These are phyloP conservation scores for Heliconius hewitsoni DNA, from an alignment of 1,140 invertebrate genomes.

Conservation along the genomic window DNA sequence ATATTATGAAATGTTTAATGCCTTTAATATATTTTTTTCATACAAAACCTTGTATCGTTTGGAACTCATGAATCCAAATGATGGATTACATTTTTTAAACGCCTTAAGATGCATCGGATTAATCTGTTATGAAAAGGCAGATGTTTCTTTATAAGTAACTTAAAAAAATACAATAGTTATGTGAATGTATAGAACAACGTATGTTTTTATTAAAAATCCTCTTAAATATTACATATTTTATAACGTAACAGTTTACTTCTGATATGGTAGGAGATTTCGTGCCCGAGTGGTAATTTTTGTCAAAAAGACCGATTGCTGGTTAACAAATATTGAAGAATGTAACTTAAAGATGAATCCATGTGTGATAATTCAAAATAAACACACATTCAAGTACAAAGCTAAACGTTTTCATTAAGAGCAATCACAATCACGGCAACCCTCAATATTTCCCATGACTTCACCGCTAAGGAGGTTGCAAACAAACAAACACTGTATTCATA, in stretches of 20 bases:
- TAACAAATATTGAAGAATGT: background rate
- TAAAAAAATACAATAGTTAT: constrained; percentile 11
- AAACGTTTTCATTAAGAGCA: constrained; percentile 33
- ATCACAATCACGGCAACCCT: constrained; percentile 50
- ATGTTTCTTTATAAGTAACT: constrained; percentile 39
- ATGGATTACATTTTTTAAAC: constrained; percentile 42
- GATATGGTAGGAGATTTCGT: background rate
- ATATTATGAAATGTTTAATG: background rate
- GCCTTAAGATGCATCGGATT: constrained; percentile 42
- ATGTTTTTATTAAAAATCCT: constrained; percentile 11
- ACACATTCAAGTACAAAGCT: background rate
- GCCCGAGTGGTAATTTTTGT: background rate
- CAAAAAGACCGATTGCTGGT: background rate
- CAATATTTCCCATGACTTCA: constrained; percentile 47
- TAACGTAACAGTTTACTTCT: background rate
- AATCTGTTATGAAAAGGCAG: constrained; percentile 46
- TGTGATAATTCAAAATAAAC: constrained; percentile 10
- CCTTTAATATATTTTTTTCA: constrained; percentile 6
- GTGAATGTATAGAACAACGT: background rate
- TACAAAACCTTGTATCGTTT: constrained; percentile 22
- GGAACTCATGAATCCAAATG: constrained; percentile 42
- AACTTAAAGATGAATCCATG: background rate
- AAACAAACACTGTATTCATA: constrained; percentile 56
- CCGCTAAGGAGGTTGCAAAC: constrained; percentile 52
- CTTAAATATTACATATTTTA: background rate